Conservation (phyloP, 2,113 vertebrate genomes). For the Pangasianodon gigas region DNA sequence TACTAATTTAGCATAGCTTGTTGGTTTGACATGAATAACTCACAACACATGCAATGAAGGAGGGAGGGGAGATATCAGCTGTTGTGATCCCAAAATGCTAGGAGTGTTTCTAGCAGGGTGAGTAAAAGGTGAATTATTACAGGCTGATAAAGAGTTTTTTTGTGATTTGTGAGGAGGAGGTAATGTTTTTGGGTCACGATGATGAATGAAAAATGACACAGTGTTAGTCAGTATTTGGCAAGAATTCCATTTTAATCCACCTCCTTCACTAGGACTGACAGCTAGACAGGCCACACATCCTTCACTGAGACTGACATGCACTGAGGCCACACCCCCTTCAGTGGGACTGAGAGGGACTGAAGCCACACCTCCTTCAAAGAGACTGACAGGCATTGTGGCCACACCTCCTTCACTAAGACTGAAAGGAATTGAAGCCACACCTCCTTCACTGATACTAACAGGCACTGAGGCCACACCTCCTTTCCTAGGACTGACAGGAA, state of each 20-base stretch:
- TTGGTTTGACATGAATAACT: slow-evolving; percentile 14
- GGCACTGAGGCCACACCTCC: background rate
- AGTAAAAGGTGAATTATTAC: background rate
- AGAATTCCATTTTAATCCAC: background rate
- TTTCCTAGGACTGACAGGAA: background rate
- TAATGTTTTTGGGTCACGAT: background rate
- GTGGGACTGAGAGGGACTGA: background rate
- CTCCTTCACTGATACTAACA: background rate
- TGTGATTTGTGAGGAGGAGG: background rate
- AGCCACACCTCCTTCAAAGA: background rate
- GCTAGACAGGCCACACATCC: background rate
- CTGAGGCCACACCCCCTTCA: background rate
- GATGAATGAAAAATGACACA: background rate
- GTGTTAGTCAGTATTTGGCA: slow-evolving; percentile 4
- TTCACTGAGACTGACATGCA: background rate
- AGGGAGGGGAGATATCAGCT: background rate
- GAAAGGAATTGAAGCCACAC: background rate
- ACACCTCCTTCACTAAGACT: background rate
- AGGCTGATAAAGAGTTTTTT: background rate
- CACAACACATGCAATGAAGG: background rate
- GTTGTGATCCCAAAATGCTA: background rate
- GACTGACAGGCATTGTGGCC: background rate
- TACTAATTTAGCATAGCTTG: slow-evolving; percentile 21
- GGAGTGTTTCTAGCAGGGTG: background rate
- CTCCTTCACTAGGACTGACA: background rate